Conservation (phyloP, 2,113 vertebrate genomes). For the Elanoides forficatus region DNA sequence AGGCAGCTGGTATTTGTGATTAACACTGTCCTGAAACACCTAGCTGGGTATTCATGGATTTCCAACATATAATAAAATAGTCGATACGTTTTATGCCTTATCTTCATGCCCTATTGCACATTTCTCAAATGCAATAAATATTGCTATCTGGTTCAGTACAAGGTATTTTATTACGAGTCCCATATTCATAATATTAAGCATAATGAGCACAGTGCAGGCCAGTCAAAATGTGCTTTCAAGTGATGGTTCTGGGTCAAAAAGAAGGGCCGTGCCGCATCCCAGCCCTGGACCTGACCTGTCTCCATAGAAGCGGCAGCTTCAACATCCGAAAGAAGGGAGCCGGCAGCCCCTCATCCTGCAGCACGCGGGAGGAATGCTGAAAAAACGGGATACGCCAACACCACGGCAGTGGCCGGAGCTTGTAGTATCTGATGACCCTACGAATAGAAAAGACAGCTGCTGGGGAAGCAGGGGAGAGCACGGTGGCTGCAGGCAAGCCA, state of each 20-base stretch:
- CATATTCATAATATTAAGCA: background rate
- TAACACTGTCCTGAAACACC: background rate
- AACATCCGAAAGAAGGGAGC: background rate
- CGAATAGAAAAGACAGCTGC: background rate
- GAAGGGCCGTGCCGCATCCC: background rate
- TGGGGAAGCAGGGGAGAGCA: background rate
- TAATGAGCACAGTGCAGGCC: background rate
- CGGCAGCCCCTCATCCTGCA: background rate
- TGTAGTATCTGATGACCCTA: background rate
- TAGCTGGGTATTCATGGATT: background rate
- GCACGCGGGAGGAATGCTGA: background rate
- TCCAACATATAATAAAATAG: background rate
- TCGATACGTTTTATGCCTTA: background rate
- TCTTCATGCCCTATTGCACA: constrained; percentile 51
- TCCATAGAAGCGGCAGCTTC: constrained; percentile 40
- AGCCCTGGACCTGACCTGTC: background rate
- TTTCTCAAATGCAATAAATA: constrained; percentile 27
- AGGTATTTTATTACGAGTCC: background rate
- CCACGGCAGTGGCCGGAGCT: background rate
- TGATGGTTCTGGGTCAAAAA: background rate
- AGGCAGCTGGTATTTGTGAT: background rate
- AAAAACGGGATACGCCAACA: background rate
- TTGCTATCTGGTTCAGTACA: constrained; percentile 28
- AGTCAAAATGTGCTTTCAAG: constrained; percentile 30
- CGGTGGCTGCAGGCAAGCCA: background rate